Conservation (phyloP, 2,797 vertebrate species). For the Rhodeus uyekii region DNA sequence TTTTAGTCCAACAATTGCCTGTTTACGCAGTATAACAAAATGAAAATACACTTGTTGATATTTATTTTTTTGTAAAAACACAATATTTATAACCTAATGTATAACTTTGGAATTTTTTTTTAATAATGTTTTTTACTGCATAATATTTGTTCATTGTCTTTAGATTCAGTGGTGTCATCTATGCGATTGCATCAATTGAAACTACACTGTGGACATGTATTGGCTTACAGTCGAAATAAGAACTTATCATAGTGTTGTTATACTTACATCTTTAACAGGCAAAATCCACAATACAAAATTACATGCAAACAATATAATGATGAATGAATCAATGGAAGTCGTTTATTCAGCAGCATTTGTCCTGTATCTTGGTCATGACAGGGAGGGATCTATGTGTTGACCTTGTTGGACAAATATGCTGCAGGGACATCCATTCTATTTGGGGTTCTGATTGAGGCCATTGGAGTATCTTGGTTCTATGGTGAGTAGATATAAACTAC, state of each 20-base stretch:
- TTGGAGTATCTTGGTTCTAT: conserved; percentile 99
- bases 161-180: not conserved
- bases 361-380: conserved; percentile 58
- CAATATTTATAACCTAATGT: too few species aligned
- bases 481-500: conserved; percentile 74
- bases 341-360: conserved; percentile 10
- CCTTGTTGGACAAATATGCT: conserved; percentile 92
- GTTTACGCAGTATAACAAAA: not conserved
- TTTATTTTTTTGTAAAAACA: too few species aligned
- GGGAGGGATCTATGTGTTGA: conserved; percentile 97
- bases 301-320: not conserved
- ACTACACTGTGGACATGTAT: not conserved
- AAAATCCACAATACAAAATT: not conserved
- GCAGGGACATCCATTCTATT: conserved; percentile 97
- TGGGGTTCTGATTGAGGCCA: conserved; percentile 93
- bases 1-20: not conserved
- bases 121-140: not conserved
- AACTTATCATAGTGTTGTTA: not conserved
- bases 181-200: not conserved
- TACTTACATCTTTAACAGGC: not conserved
- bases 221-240: not conserved
- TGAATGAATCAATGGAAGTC: not conserved
- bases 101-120: too few species aligned
- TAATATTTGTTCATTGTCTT: not conserved
- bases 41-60: not conserved